Evolutionary conservation across 2,797 vertebrate genomes (phyloP), one percentile per base, ranked within the genome.

Genomic region (Sebastes matsubarae): DNA sequence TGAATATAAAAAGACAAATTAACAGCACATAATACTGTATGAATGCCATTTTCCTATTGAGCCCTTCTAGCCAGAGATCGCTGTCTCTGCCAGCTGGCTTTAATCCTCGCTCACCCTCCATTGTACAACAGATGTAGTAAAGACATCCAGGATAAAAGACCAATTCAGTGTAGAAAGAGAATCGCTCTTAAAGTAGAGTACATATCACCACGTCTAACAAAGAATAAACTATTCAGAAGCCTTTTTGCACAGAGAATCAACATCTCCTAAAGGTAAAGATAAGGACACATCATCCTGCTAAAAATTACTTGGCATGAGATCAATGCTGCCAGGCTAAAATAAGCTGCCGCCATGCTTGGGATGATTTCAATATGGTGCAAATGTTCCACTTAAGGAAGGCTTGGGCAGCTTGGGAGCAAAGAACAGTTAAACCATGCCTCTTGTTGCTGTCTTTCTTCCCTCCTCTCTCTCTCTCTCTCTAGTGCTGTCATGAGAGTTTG

Each of bases 281-380:
- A 81, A 78, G 76, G 68, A 84, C 64, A 82, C 68, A 80, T 80
- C 55, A 79, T 72, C 68, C 50, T 73, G 58, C 79, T 69, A 76
- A 79, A 87, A 76, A 85, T 81, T 25, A 65, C 67, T 72, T 87
- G 80, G 68, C 79, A 77, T 74, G 25, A 78, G 80, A 83, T 90
- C 72, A 87, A 18, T 82, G 59, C 74, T 25, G 55, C 64, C 59
- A 67, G 20, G 78, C 77, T 81, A 82, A 79, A 84, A 79, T 77
- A 87, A 84, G 84, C 79, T 75, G 54, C 72, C 0, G 24, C 63
- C 67, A 70, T 67, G 6, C 76, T 72, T 73, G 72, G 65, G 59
- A 83, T 71, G 67, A 80, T 84, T 84, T 85, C 79, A 81, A 42
- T 77, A 36, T 57, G 42, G 77, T 65, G 70, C 29, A 79, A 83